A percentile compares a stretch with the other conserved stretches of the same genome.
Evolutionary conservation across 2,888 invertebrate genomes (phyloP).

Genomic region (Acrobasis suavella): DNA sequence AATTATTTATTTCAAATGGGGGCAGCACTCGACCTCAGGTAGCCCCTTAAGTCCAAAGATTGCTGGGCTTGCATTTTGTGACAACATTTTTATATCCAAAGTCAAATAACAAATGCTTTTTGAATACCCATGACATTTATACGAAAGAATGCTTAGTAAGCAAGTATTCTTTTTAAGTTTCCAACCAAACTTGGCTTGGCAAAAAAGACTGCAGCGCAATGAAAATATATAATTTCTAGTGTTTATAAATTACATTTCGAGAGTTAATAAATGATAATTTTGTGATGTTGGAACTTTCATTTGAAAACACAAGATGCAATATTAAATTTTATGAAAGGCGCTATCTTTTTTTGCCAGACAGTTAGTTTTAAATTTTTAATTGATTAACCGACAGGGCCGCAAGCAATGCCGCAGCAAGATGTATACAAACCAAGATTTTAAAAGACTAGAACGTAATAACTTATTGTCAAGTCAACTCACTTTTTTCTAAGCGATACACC

Average conservation of each 20-base stretch:
- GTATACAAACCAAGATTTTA: slow-evolving; percentile 60
- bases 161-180: no score
- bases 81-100: slow-evolving; percentile 27
- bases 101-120: neutral
- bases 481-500: slow-evolving; percentile 63
- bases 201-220: no score
- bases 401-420: slow-evolving; percentile 17
- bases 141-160: no score
- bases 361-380: slow-evolving; percentile 13
- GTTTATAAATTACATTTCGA: no score
- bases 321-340: neutral
- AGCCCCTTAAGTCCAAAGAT: slow-evolving; percentile 28
- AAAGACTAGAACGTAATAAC: slow-evolving; percentile 72
- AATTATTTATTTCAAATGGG: no score
- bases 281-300: no score
- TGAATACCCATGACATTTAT: neutral
- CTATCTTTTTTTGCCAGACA: neutral
- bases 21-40: no score
- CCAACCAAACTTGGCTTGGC: no score
- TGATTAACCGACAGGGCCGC: neutral
- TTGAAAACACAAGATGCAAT: no score
- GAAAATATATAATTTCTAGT: no score
- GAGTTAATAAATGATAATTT: no score
- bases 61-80: slow-evolving; percentile 38
- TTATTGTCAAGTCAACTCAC: slow-evolving; percentile 75